Evolutionary conservation across 53 echinoderm and acorn worm genomes (phyloP).

Genomic region (Temnopleurus reevesii): DNA sequence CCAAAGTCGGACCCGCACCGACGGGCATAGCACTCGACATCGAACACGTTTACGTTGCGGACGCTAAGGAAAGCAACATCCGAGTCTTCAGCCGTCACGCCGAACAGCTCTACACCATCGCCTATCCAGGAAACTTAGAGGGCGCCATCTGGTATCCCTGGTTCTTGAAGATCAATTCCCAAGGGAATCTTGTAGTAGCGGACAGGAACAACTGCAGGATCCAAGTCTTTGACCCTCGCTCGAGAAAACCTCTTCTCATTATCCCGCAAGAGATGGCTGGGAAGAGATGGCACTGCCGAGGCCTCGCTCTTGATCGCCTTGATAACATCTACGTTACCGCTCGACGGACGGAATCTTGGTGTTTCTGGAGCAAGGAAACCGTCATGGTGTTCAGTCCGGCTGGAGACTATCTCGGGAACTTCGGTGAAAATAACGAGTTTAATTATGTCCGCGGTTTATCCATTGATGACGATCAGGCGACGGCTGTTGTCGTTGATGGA

Average conservation of each 20-base stretch:
- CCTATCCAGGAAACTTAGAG: background rate
- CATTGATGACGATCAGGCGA: slow-evolving; percentile 37
- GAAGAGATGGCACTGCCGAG: slow-evolving; percentile 48
- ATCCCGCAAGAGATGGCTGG: background rate
- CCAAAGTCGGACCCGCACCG: slow-evolving; percentile 49
- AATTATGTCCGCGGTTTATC: slow-evolving; percentile 45
- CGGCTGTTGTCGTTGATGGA: slow-evolving; percentile 61
- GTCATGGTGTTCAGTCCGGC: slow-evolving; percentile 61
- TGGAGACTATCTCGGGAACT: slow-evolving; percentile 51
- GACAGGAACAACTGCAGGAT: slow-evolving; percentile 61
- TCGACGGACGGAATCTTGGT: slow-evolving; percentile 16
- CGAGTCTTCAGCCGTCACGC: slow-evolving; percentile 40
- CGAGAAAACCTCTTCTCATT: background rate
- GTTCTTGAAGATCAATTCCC: slow-evolving; percentile 57
- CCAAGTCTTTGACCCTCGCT: slow-evolving; percentile 45
- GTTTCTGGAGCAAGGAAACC: slow-evolving; percentile 53
- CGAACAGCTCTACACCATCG: slow-evolving; percentile 19
- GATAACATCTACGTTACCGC: slow-evolving; percentile 55
- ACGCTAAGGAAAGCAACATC: slow-evolving; percentile 40
- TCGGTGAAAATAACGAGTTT: slow-evolving; percentile 60
- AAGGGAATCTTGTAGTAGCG: slow-evolving; percentile 47
- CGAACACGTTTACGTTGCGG: slow-evolving; percentile 58
- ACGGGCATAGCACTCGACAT: slow-evolving; percentile 52
- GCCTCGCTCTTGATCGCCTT: slow-evolving; percentile 29
- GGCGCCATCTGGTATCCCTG: slow-evolving; percentile 51